phyloP scores from a whole-genome alignment of 2,113 vertebrate genomes.

The Apodemus speciosus region DNA sequence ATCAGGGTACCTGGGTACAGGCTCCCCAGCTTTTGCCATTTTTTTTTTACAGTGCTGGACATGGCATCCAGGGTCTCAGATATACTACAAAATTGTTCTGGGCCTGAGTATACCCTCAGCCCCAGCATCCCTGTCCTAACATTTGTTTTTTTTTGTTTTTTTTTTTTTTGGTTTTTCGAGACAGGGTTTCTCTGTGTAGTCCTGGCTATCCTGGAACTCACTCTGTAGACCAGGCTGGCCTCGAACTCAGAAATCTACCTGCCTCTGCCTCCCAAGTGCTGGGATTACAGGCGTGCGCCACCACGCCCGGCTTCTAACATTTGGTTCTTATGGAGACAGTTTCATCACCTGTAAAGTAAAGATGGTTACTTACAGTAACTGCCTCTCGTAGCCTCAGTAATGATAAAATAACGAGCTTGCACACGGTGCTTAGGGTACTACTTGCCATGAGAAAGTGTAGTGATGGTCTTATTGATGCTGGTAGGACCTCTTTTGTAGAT shows the following conservation, averaged over 20 bases:
- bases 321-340: neutral
- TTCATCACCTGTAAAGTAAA: constrained; percentile 41
- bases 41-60: neutral
- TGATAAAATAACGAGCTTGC: neutral
- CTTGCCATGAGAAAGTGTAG: neutral
- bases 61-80: neutral
- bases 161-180: too few relatives aligned
- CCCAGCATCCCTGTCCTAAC: neutral
- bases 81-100: neutral
- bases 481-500: neutral
- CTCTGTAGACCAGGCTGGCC: too few relatives aligned
- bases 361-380: neutral
- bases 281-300: too few relatives aligned
- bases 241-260: too few relatives aligned
- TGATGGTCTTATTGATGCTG: neutral
- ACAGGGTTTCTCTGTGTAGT: too few relatives aligned
- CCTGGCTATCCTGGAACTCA: too few relatives aligned
- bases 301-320: too few relatives aligned
- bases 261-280: too few relatives aligned
- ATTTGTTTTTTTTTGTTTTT: too few relatives aligned
- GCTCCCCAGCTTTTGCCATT: neutral
- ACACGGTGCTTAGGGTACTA: neutral
- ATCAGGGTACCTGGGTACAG: neutral
- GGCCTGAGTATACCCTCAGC: neutral
- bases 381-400: neutral